Base-by-base conservation (phyloP, 2,888 invertebrate genomes). In the Rhagium mordax region DNA sequence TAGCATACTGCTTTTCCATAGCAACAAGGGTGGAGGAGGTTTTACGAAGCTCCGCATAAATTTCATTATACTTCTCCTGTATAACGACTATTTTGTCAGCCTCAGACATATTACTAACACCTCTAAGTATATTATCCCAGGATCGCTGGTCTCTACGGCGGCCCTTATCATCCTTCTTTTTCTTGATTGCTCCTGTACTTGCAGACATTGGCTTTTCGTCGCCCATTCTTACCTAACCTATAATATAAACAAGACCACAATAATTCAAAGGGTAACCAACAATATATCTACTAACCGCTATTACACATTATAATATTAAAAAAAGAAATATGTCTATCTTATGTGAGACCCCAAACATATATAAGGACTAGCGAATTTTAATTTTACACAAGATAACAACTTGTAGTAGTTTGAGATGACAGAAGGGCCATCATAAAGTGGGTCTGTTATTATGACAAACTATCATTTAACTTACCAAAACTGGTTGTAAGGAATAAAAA, bases 51-150 rank as follows among this genome's bases (percentile, higher is more conserved):
- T 95, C 95, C 79, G 95, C 95, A 10, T 93, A 91, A 3, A 93
- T 88, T 81, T 96, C 95, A 0, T 93, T 89, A 85, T 95, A 96
- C 83, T 94, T 96, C 81, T 93, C 93, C 81, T 92, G 92, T 76
- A 96, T 90, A 0, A 91, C 89, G 3, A 91, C 89, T 29, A 94
- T 86, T 86, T 94, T 95, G 79, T 95, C 94, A 77, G 93, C 93
- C 0, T 91, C 86, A 0, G 91, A 90, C 1, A 90, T 84, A 1
- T 89, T 88, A 76, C 89, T 91, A 0, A 93, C 83, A 0, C 90
- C 89, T 85, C 91, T 93, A 83, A 94, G 88, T 68, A 95, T 90
- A 84, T 94, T 92, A 74, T 93, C 93, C 21, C 92, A 88, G 51
- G 90, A 91, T 82, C 91, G 91, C 55, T 91, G 92, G 81, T 93